Evolutionary conservation across 2,888 invertebrate species (phyloP).

Genomic region (Limenitis camilla): DNA sequence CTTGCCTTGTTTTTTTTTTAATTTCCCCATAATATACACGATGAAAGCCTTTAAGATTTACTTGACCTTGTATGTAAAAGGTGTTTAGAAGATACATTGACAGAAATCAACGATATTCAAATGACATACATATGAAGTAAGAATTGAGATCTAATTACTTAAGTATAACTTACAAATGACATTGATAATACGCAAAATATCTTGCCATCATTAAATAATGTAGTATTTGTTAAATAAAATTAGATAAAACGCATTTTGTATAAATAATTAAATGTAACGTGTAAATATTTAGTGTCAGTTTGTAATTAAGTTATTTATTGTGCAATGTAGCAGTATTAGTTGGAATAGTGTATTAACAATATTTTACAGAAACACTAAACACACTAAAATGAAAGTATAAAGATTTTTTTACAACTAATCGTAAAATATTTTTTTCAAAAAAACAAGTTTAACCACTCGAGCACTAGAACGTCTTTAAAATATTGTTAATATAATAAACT

Average conservation of each 20-base stretch:
- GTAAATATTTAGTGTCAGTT: constrained; percentile 31
- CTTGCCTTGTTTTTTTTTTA: too few relatives aligned
- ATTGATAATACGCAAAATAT: constrained; percentile 4
- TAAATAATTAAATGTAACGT: constrained; percentile 30
- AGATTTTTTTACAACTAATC: too few relatives aligned
- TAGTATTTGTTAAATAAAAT: too few relatives aligned
- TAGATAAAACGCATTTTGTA: constrained; percentile 44
- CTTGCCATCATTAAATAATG: constrained; percentile 19
- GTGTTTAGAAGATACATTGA: too few relatives aligned
- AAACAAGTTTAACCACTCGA: too few relatives aligned
- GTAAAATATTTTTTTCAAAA: too few relatives aligned
- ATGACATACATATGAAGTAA: constrained; percentile 19
- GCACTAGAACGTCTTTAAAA: too few relatives aligned
- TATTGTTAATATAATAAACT: constrained; percentile 26
- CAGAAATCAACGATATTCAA: too few relatives aligned
- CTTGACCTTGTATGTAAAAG: too few relatives aligned
- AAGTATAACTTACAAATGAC: constrained; percentile 3
- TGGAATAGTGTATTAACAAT: constrained; percentile 40
- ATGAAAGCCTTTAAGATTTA: too few relatives aligned
- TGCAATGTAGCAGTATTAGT: constrained; percentile 74
- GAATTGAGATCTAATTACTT: background rate
- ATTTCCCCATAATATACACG: too few relatives aligned
- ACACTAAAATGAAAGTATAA: background rate
- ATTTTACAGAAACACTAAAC: constrained; percentile 31
- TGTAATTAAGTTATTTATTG: constrained; percentile 69